Evolutionary conservation across 2,113 vertebrate species (phyloP), one percentile per base, ranked within the genome.

Genomic region (Calypte anna): DNA sequence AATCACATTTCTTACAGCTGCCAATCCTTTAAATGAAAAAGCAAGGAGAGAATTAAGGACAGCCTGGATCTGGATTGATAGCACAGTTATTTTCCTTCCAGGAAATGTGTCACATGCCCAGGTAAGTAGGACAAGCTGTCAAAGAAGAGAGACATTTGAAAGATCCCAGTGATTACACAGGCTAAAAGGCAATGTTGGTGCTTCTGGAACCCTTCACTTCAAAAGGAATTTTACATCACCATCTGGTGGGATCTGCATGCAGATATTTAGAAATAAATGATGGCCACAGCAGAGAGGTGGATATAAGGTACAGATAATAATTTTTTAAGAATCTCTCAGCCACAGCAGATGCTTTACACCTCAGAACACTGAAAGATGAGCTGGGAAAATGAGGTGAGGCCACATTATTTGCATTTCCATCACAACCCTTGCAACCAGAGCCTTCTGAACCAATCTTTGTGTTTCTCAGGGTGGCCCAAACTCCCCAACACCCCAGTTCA

Each of bases 101-200:
- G 63, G 64, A 94, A 94, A 90, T 2, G 2, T 90, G 58, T 85
- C 78, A 66, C 20, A 51, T 13, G 16, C 30, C 50, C 68, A 88
- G 69, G 61, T 86, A 96, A 91, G 40, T 84, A 68, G 93, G 90
- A 93, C 90, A 90, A 79, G 38, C 63, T 92, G 87, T 63, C 78
- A 95, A 89, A 88, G 59, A 86, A 78, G 7, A 86, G 38, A 91
- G 61, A 75, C 19, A 40, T 82, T 73, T 62, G 73, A 80, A 91
- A 82, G 13, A 69, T 77, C 25, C 76, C 44, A 55, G 30, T 43
- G 40, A 15, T 73, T 77, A 59, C 24, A 57, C 53, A 82, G 63
- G 50, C 55, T 90, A 93, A 89, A 86, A 74, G 90, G 75, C 66
- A 36, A 73, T 43, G 14, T 54, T 86, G 43, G 10, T 83, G 6